Evolutionary conservation across 2,888 invertebrate genomes (phyloP), one percentile per base, ranked within the genome.

Genomic region (Mythimna albipuncta): DNA sequence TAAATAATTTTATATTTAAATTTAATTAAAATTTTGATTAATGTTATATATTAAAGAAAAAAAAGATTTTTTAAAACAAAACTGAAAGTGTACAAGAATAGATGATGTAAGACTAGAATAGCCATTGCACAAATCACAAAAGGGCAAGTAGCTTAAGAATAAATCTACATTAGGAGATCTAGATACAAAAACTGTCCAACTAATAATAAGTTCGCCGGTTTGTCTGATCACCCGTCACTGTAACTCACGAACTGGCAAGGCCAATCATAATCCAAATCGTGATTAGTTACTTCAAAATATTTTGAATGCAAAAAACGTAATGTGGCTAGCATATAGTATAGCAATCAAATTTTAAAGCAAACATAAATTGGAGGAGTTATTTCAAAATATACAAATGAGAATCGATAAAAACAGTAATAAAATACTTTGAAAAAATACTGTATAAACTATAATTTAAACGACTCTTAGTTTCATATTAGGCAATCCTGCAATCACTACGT

Each of bases 211-310:
- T 69, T 82, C 84, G 88, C 87, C 88, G 84, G 88, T 86, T 69
- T 81, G 85, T 85, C 86, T 85, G 88, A 85, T 79, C 82, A 75
- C 83, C 89, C 82, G 91, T 92, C 90, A 90, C 89, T 84, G 72
- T 59, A 61, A 50, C 79, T 88, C 92, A 92, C 91, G 92, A 90
- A 66, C 74, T 9, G 50, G 64, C 89, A 91, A 92, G 92, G 92
- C 84, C 89, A 77, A 35, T 47, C 26, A 50, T 26, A 68, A 75
- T 47, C 47, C 47, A 47, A 16, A 47, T 68, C 64, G 80, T 82
- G 83, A 87, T 82, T 84, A 77, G 77, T 71, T 72, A 75, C 82
- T 83, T 72, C 64, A 81, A 82, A 84, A 82, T 79, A 75, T 79
- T 79, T 80, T 78, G 76, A 77, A 82, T 79, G 44, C 70, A 71